These are phyloP conservation scores for Batillaria attramentaria DNA, from an alignment of 1,140 invertebrate species.

Conservation along the genomic window DNA sequence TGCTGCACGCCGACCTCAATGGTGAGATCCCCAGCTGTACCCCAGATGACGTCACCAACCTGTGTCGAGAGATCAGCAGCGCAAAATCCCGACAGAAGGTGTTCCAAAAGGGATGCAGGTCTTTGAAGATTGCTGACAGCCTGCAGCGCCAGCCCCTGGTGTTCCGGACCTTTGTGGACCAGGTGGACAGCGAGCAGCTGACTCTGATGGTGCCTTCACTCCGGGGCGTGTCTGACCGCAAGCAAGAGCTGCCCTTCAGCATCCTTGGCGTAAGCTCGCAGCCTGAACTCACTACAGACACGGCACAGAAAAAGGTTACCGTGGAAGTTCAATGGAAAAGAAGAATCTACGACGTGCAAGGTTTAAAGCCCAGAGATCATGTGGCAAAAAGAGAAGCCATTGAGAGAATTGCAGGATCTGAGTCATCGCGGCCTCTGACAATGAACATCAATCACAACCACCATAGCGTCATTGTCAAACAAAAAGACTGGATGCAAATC, in stretches of 20 bases:
- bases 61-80: conserved; percentile 27
- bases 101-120: conserved; percentile 13
- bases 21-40: not conserved
- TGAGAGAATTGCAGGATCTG: not conserved
- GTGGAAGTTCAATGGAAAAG: conserved; percentile 14
- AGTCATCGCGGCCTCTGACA: not conserved
- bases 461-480: not conserved
- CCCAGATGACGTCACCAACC: conserved; percentile 5
- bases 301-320: not conserved
- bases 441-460: conserved; percentile 20
- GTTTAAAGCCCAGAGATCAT: too few species aligned
- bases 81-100: not conserved
- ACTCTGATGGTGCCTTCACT: conserved; percentile 28
- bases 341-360: conserved; percentile 20
- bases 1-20: conserved; percentile 79
- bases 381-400: not conserved
- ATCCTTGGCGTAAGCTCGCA: conserved; percentile 16
- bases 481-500: conserved; percentile 18
- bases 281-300: conserved; percentile 5
- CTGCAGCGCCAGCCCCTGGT: conserved; percentile 22
- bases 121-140: conserved; percentile 17
- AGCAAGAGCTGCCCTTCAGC: conserved; percentile 18
- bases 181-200: conserved; percentile 20
- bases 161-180: conserved; percentile 22
- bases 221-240: not conserved